Evolutionary conservation across 2,888 invertebrate genomes (phyloP), one percentile per base, ranked within the genome.

Genomic region (Leptura quadrifasciata): DNA sequence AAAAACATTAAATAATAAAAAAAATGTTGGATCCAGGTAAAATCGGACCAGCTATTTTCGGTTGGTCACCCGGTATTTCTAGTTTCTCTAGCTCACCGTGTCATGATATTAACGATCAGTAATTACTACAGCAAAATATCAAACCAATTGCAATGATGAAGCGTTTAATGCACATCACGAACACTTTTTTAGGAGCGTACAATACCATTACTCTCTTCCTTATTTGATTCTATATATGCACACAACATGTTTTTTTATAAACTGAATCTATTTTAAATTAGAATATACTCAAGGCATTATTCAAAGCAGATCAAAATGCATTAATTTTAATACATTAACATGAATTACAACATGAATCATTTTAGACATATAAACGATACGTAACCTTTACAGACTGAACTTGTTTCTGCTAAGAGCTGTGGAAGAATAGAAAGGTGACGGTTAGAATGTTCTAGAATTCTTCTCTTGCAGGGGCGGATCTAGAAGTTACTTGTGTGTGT

Each of bases 361-460:
- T 47, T n/a, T n/a, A 47, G n/a, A 47, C 47, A n/a, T 39, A 39
- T 47, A 47, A 47, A n/a, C n/a, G 5, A n/a, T n/a, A 47, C n/a
- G 47, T 47, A 47, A 47, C 47, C 47, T 47, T 47, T 47, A 47
- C n/a, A n/a, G 47, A 47, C 47, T 47, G 47, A n/a, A 47, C 47
- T 47, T 15, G 47, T 47, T 47, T 47, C 17, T 15, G 47, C 47
- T n/a, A n/a, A n/a, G 47, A 47, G 1, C 15, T 39, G 39, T 12
- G 47, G 47, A 47, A 47, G 47, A 47, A 47, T 15, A 39, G 39
- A n/a, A 47, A 47, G 47, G 47, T 47, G n/a, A 47, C n/a, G 47
- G 15, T 47, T 10, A 47, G 47, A 15, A 47, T 47, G 47, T 47
- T 47, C n/a, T 12, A 47, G 47, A 47, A 12, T 47, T 47, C 47